These are phyloP conservation scores for Poecilia latipinna DNA, from an alignment of 2,113 vertebrate genomes.

Conservation along the genomic window DNA sequence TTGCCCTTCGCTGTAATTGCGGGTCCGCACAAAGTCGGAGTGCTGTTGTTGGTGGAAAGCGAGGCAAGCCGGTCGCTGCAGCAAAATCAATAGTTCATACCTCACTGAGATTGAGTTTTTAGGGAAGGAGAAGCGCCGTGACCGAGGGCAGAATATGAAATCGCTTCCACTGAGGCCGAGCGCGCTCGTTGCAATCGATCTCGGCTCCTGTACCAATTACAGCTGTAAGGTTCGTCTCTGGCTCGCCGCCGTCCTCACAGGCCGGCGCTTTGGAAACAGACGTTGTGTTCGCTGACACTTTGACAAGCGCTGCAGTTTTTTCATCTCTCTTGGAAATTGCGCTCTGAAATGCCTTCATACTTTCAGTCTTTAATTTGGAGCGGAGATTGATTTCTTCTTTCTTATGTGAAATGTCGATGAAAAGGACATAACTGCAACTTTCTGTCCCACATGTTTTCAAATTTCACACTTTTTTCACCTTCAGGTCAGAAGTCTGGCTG, in stretches of 20 bases:
- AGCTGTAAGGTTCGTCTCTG: conserved; percentile 64
- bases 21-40: conserved; percentile 50
- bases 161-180: conserved; percentile 50
- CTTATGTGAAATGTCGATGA: conserved; percentile 36
- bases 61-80: conserved; percentile 55
- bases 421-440: conserved; percentile 5
- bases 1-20: conserved; percentile 64
- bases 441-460: conserved; percentile 1
- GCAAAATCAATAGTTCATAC: conserved; percentile 77
- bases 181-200: conserved; percentile 54
- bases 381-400: conserved; percentile 51
- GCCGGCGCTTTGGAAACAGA: conserved; percentile 64
- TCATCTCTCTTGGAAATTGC: conserved; percentile 52
- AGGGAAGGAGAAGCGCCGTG: conserved; percentile 56
- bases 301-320: conserved; percentile 61
- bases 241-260: conserved; percentile 59
- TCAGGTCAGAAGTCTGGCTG: neutral
- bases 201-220: conserved; percentile 70
- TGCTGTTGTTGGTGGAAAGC: conserved; percentile 22
- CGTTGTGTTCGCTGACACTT: conserved; percentile 67
- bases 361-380: conserved; percentile 52
- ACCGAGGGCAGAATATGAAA: conserved; percentile 73
- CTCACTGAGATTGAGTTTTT: conserved; percentile 74
- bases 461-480: neutral
- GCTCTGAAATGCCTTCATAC: conserved; percentile 46